A percentile compares a stretch with the other conserved stretches of the same genome.
phyloP scores from a whole-genome alignment of 1,140 invertebrate species.

The Drosophila dunni region DNA sequence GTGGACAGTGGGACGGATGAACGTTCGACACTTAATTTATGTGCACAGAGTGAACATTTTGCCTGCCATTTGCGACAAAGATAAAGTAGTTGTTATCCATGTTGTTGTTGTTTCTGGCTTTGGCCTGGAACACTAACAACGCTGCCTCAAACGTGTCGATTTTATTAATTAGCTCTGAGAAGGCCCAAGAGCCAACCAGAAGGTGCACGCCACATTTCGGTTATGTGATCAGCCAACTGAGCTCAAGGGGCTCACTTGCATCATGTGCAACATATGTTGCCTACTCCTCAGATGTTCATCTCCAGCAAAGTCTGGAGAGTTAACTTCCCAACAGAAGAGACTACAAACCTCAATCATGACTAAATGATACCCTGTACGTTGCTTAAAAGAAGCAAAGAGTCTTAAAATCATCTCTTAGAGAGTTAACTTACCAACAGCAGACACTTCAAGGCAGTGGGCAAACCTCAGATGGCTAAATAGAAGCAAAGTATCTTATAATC shows the following conservation, averaged over 20 bases:
- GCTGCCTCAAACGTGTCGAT: slow-evolving; percentile 56
- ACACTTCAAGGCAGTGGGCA: too few relatives aligned
- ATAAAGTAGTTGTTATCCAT: slow-evolving; percentile 64
- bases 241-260: neutral
- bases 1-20: slow-evolving; percentile 8
- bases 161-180: slow-evolving; percentile 66
- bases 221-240: slow-evolving; percentile 29
- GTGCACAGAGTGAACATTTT: slow-evolving; percentile 70
- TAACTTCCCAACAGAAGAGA: too few relatives aligned
- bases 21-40: slow-evolving; percentile 64
- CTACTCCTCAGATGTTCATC: neutral
- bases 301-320: neutral
- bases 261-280: slow-evolving; percentile 3
- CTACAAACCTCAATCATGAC: too few relatives aligned
- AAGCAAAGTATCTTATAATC: too few relatives aligned
- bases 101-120: slow-evolving; percentile 23
- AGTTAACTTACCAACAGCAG: too few relatives aligned
- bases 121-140: slow-evolving; percentile 25
- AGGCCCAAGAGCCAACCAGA: slow-evolving; percentile 31
- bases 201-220: slow-evolving; percentile 45
- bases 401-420: too few relatives aligned
- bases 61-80: slow-evolving; percentile 76
- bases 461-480: too few relatives aligned
- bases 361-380: too few relatives aligned
- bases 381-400: too few relatives aligned